Evolutionary conservation across 2,888 invertebrate genomes (phyloP).

Genomic region (Esperia sulphurella): DNA sequence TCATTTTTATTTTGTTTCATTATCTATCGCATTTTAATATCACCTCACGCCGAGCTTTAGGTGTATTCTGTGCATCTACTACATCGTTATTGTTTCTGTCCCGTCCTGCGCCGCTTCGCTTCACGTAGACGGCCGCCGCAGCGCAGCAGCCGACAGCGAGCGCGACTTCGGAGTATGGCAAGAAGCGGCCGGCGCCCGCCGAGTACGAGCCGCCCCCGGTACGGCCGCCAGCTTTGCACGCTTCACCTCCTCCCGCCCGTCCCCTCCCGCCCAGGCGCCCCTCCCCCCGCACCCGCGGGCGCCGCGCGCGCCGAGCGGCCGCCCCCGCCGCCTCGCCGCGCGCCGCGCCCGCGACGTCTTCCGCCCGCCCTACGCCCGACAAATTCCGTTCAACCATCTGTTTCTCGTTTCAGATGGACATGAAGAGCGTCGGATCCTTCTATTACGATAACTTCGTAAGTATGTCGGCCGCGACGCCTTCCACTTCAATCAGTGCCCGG

Average conservation of each 20-base stretch:
- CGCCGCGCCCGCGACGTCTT: slow-evolving; percentile 41
- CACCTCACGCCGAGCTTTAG: slow-evolving; percentile 78
- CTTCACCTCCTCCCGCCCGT: slow-evolving; percentile 56
- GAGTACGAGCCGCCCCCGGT: slow-evolving; percentile 90
- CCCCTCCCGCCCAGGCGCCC: slow-evolving; percentile 51
- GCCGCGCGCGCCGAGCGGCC: slow-evolving; percentile 41
- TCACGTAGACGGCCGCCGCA: slow-evolving; percentile 77
- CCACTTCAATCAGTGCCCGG: neutral
- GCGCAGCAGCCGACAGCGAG: slow-evolving; percentile 83
- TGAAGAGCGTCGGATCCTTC: slow-evolving; percentile 97
- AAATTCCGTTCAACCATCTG: slow-evolving; percentile 62
- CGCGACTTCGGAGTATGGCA: slow-evolving; percentile 89
- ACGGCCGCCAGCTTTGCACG: slow-evolving; percentile 87
- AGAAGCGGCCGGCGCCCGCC: slow-evolving; percentile 92
- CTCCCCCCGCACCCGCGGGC: slow-evolving; percentile 37
- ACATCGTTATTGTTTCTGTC: slow-evolving; percentile 79
- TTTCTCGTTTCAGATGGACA: slow-evolving; percentile 93
- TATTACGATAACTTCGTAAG: slow-evolving; percentile 98
- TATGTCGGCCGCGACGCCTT: slow-evolving; percentile 51
- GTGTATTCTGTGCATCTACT: slow-evolving; percentile 79
- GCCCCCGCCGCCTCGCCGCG: slow-evolving; percentile 30
- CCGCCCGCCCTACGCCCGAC: slow-evolving; percentile 26
- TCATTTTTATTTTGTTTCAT: slow-evolving; percentile 71
- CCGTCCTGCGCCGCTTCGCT: slow-evolving; percentile 79
- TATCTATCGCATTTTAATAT: slow-evolving; percentile 72